phyloP scores from a whole-genome alignment of 2,888 invertebrate species.

The Clunio marinus region DNA sequence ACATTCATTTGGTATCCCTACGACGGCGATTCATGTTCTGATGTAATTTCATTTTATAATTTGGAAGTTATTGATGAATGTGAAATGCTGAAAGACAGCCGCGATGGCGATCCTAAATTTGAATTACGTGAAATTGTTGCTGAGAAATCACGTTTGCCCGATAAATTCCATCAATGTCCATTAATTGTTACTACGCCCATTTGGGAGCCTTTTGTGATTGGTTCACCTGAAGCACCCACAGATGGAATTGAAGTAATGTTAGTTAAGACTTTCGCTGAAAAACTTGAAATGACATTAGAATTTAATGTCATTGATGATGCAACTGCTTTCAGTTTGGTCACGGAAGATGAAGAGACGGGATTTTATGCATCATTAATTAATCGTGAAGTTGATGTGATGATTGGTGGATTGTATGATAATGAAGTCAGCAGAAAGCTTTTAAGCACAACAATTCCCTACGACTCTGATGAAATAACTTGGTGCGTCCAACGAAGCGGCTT shows the following conservation, averaged over 20 bases:
- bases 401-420: slow-evolving; percentile 51
- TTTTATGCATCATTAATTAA: slow-evolving; percentile 20
- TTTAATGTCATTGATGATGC: slow-evolving; percentile 6
- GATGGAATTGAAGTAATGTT: slow-evolving; percentile 48
- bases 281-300: slow-evolving; percentile 45
- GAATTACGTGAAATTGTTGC: no score
- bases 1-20: slow-evolving; percentile 48
- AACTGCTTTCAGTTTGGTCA: neutral
- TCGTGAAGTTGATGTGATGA: slow-evolving; percentile 45
- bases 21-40: slow-evolving; percentile 42
- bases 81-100: slow-evolving; percentile 1
- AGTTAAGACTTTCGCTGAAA: slow-evolving; percentile 46
- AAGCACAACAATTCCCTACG: slow-evolving; percentile 47
- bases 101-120: neutral
- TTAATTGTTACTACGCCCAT: neutral
- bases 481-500: slow-evolving; percentile 22
- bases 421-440: slow-evolving; percentile 46
- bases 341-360: slow-evolving; percentile 21
- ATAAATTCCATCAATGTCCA: slow-evolving; percentile 12
- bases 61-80: slow-evolving; percentile 14
- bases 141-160: no score
- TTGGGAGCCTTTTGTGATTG: slow-evolving; percentile 20
- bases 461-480: slow-evolving; percentile 36
- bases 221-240: slow-evolving; percentile 10
- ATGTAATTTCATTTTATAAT: neutral